Evolutionary conservation across 2,888 invertebrate species (phyloP).

Genomic region (Cynaeus angustus): DNA sequence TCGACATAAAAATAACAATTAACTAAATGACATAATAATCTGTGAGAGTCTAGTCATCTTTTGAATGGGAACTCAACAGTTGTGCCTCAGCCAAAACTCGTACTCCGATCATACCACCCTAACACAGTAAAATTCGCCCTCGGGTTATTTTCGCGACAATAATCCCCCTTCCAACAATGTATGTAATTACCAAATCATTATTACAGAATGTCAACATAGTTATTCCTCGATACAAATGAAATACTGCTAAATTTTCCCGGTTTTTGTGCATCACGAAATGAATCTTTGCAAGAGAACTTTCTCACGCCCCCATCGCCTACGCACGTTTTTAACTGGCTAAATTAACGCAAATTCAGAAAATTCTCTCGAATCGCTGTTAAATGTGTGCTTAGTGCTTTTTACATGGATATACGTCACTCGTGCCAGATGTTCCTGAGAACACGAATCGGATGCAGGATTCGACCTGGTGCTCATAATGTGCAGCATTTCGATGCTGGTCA

Average conservation of each 20-base stretch:
- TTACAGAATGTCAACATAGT: constrained; percentile 62
- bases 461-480: constrained; percentile 34
- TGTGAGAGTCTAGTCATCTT: constrained; percentile 40
- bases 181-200: constrained; percentile 64
- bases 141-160: constrained; percentile 49
- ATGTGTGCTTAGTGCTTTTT: constrained; percentile 7
- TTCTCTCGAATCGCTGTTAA: constrained; percentile 35
- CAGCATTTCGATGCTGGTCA: constrained; percentile 51
- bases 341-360: constrained; percentile 50
- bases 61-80: constrained; percentile 43
- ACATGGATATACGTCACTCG: constrained; percentile 21
- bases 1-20: constrained; percentile 40
- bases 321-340: constrained; percentile 38
- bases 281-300: constrained; percentile 51
- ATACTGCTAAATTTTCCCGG: no score
- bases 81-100: constrained; percentile 14
- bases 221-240: constrained; percentile 55
- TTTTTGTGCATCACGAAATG: not conserved
- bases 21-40: constrained; percentile 45
- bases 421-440: constrained; percentile 42
- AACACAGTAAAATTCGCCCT: constrained; percentile 22
- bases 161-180: constrained; percentile 56
- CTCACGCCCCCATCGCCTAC: constrained; percentile 46
- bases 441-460: constrained; percentile 41
- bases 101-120: constrained; percentile 38